Conservation (phyloP, 1,140 invertebrate species). For the Zaprionus nigranus region DNA sequence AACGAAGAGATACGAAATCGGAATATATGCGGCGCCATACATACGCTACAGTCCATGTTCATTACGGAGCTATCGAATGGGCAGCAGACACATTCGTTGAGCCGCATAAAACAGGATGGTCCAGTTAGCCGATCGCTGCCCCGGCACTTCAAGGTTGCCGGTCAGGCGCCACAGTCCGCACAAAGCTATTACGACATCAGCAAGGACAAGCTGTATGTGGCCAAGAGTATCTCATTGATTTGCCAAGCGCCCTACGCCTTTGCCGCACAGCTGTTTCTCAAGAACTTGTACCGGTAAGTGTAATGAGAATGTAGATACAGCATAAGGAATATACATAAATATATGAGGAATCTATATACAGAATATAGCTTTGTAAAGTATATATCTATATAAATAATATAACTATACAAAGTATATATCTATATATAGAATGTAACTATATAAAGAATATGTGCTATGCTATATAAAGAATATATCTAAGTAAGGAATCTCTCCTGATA, state of each 20-base stretch:
- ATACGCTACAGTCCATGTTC: slow-evolving; percentile 96
- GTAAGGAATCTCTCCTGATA: no score
- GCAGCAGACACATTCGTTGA: slow-evolving; percentile 88
- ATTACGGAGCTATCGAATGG: slow-evolving; percentile 94
- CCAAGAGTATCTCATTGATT: slow-evolving; percentile 97
- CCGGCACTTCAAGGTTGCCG: slow-evolving; percentile 93
- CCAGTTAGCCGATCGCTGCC: slow-evolving; percentile 90
- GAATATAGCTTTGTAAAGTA: no score
- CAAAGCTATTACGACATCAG: slow-evolving; percentile 95
- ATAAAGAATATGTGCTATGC: no score
- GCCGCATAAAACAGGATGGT: slow-evolving; percentile 87
- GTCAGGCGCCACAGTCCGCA: slow-evolving; percentile 89
- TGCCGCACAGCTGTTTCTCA: slow-evolving; percentile 93
- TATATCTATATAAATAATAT: no score
- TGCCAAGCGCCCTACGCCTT: slow-evolving; percentile 95
- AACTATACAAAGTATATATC: no score
- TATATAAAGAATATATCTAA: no score
- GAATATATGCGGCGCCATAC: slow-evolving; percentile 97
- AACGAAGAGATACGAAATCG: slow-evolving; percentile 97
- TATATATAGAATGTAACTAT: no score
- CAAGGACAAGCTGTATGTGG: slow-evolving; percentile 96
- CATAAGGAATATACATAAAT: neutral
- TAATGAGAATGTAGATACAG: neutral
- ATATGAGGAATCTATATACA: no score
- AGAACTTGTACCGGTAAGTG: slow-evolving; percentile 92